Base-by-base conservation (phyloP, 2,888 invertebrate species). In the Cantharis rustica region DNA sequence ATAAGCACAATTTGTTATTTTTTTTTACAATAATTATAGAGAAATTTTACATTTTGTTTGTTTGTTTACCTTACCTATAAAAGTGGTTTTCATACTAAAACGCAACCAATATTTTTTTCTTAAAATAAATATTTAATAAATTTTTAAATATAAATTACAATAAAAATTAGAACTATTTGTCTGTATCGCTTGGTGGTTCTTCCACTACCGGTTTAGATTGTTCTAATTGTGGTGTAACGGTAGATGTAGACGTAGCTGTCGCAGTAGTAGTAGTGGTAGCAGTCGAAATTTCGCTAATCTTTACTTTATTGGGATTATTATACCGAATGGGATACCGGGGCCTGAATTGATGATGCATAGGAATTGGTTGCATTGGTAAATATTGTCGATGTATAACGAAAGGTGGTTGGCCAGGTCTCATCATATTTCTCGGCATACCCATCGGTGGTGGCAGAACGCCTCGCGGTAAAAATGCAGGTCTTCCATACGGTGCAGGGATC, bases 401-500 rank as follows among this genome's bases (percentile, higher is more conserved):
- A n/a, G 71, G 74, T 47, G 75, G 75, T 11, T 66, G 64, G 13
- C 69, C 75, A 61, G 72, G 72, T 23, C 72, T 69, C 13, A 75
- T 17, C 61, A 75, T 61, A 16, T 68, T 61, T 23, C 77, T 17
- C 0, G 75, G 69, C 15, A 76, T 72, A 10, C 20, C 63, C 64
- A 72, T 75, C 0, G 71, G 74, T 2, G 77, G 70, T 61, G 72
- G 72, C 16, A 76, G 68, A 15, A 74, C 31, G 0, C 72, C 72
- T 63, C 75, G 69, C 7, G 78, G 78, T 15, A 78, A 31, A 27
- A 75, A 78, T 17, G 71, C 73, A 10, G 75, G 78, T n/a, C 75
- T 72, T 11, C 69, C 72, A 13, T 75, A 61, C 0, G 75, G 75
- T 13, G 66, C 71, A 9, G 78, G 75, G 15, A 75, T 71, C 78